A percentile compares a stretch with the other conserved stretches of the same genome.
These are phyloP conservation scores for Octopus sinensis DNA, from an alignment of 1,140 invertebrate genomes.

Conservation along the genomic window DNA sequence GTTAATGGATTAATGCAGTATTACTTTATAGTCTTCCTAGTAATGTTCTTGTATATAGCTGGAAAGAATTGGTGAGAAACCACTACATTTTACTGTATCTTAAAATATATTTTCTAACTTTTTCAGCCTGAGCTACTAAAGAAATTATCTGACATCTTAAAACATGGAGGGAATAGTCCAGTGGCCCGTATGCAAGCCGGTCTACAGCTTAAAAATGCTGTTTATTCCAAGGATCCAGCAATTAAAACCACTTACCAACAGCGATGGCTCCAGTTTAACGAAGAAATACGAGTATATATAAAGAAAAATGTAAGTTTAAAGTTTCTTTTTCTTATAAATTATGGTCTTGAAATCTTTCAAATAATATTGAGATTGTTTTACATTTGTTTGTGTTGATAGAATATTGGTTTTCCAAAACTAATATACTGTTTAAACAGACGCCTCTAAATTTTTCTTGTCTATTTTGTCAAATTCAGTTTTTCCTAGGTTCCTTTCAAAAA, in stretches of 20 bases:
- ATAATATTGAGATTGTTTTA: neutral
- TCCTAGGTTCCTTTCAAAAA: too few species aligned
- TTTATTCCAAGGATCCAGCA: slow-evolving; percentile 90
- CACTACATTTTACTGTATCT: neutral
- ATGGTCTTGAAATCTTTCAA: too few species aligned
- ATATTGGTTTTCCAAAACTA: too few species aligned
- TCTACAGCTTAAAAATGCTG: slow-evolving; percentile 95
- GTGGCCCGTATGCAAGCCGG: slow-evolving; percentile 97
- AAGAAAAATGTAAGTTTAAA: slow-evolving; percentile 86
- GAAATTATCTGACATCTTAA: slow-evolving; percentile 87
- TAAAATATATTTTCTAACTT: slow-evolving; percentile 25
- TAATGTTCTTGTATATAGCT: too few species aligned
- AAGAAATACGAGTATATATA: slow-evolving; percentile 80
- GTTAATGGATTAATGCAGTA: too few species aligned
- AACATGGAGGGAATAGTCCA: slow-evolving; percentile 80
- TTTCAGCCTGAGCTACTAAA: slow-evolving; percentile 85
- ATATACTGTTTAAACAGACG: too few species aligned
- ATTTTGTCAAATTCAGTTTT: too few species aligned
- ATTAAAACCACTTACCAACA: slow-evolving; percentile 82
- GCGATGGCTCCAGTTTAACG: slow-evolving; percentile 85
- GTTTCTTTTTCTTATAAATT: neutral
- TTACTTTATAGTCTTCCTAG: too few species aligned
- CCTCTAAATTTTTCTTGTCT: too few species aligned
- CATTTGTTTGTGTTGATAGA: neutral
- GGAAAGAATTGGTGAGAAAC: too few species aligned